Conservation (phyloP, 2,113 vertebrate genomes). For the Theropithecus gelada region DNA sequence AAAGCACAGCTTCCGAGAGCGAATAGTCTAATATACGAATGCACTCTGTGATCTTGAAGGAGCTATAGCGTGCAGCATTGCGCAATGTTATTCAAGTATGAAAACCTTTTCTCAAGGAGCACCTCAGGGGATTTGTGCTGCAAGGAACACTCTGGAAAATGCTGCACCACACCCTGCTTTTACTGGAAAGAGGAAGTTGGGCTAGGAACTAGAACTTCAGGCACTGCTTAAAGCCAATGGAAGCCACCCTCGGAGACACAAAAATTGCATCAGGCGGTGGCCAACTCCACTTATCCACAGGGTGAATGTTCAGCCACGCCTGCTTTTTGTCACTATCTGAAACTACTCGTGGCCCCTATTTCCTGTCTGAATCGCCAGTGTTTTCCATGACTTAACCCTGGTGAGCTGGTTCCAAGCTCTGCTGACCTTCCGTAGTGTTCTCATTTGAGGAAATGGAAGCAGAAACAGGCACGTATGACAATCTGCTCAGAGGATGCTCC, state of each 20-base stretch:
- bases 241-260: background rate
- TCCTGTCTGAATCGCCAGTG: conserved; percentile 9
- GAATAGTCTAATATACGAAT: background rate
- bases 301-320: background rate
- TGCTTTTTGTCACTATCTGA: conserved; percentile 10
- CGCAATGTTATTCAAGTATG: conserved; percentile 57
- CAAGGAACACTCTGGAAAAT: conserved; percentile 70
- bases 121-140: conserved; percentile 59
- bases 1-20: background rate
- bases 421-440: background rate
- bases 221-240: background rate
- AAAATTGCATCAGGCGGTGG: background rate
- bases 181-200: conserved; percentile 69
- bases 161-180: conserved; percentile 60
- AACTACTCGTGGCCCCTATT: background rate
- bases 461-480: background rate
- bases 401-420: background rate
- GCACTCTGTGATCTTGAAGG: background rate
- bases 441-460: background rate
- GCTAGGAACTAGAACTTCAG: background rate
- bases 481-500: background rate
- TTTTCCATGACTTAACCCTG: conserved; percentile 33
- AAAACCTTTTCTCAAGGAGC: conserved; percentile 67
- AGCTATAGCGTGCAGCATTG: background rate
- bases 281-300: background rate